These are phyloP conservation scores for Drosophila mercatorum DNA, from an alignment of 2,888 invertebrate genomes.

Conservation along the genomic window DNA sequence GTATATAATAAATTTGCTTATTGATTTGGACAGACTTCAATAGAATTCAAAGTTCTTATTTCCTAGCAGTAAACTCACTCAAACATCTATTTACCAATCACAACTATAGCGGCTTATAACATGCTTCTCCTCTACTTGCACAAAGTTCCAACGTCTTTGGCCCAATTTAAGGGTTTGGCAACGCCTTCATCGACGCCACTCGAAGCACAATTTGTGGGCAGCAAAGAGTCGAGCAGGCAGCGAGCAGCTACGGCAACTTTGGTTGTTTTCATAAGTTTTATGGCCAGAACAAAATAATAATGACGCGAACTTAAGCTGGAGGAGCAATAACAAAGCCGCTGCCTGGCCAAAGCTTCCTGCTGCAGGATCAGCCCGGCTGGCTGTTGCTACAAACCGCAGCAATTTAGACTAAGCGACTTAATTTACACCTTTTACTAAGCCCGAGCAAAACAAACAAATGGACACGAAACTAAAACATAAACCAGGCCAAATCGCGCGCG, in stretches of 20 bases:
- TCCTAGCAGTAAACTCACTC: too few relatives aligned
- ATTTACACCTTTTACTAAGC: slow-evolving; percentile 76
- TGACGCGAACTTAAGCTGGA: slow-evolving; percentile 70
- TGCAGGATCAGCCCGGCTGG: neutral
- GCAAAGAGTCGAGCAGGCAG: neutral
- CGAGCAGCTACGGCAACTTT: slow-evolving; percentile 33
- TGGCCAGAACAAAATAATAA: slow-evolving; percentile 68
- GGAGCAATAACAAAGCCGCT: slow-evolving; percentile 28
- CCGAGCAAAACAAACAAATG: slow-evolving; percentile 58
- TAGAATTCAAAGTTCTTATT: too few relatives aligned
- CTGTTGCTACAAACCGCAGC: slow-evolving; percentile 39
- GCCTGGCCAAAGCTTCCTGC: slow-evolving; percentile 36
- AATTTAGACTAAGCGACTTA: slow-evolving; percentile 71
- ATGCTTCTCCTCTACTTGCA: neutral
- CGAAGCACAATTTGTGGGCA: slow-evolving; percentile 14
- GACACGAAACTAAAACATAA: slow-evolving; percentile 58
- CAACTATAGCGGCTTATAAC: neutral
- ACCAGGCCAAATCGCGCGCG: slow-evolving; percentile 57
- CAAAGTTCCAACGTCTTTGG: neutral
- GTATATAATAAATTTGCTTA: neutral
- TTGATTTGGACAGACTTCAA: neutral
- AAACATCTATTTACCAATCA: neutral
- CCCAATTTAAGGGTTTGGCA: slow-evolving; percentile 7
- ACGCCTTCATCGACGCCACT: neutral
- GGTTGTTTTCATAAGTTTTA: slow-evolving; percentile 70